Percentiles rank a stretch among this genome's conserved stretches.
Evolutionary conservation across 2,888 invertebrate genomes (phyloP).

Genomic region (Lithophane semibrunnea): DNA sequence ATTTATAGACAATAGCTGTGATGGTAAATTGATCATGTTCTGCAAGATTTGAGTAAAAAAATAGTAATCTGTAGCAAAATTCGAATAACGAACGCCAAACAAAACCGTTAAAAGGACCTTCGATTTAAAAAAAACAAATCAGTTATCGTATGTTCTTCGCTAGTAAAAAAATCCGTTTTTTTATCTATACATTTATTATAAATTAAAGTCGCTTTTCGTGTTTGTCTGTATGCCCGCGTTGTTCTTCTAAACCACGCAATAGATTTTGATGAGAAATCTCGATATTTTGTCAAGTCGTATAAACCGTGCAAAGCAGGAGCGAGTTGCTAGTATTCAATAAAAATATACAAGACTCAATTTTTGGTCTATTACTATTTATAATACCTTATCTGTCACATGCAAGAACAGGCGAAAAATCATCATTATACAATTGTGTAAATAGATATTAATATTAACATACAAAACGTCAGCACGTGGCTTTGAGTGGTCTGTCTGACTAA

Average conservation of each 20-base stretch:
- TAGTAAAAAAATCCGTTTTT: conserved; percentile 17
- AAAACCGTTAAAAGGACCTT: conserved; percentile 37
- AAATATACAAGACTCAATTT: background rate
- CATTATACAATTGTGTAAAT: background rate
- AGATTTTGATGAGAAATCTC: too few species aligned
- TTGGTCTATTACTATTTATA: background rate
- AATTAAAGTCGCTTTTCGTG: too few species aligned
- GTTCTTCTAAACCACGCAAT: too few species aligned
- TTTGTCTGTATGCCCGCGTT: too few species aligned
- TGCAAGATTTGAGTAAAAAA: background rate
- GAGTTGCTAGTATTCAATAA: background rate
- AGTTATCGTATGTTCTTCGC: background rate
- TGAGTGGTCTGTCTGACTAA: background rate
- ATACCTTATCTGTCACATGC: conserved; percentile 3
- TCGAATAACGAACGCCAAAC: conserved; percentile 10
- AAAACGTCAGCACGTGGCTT: conserved; percentile 26
- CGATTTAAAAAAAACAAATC: background rate
- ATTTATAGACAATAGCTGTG: too few species aligned
- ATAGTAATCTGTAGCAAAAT: background rate
- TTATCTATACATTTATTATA: background rate
- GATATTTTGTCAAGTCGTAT: too few species aligned
- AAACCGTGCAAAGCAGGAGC: too few species aligned
- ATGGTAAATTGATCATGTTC: background rate
- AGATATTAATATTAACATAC: background rate
- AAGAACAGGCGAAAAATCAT: background rate